A percentile compares a stretch with the other conserved stretches of the same genome.
Evolutionary conservation across 2,113 vertebrate species (phyloP).

Genomic region (Rhinoptilus africanus): DNA sequence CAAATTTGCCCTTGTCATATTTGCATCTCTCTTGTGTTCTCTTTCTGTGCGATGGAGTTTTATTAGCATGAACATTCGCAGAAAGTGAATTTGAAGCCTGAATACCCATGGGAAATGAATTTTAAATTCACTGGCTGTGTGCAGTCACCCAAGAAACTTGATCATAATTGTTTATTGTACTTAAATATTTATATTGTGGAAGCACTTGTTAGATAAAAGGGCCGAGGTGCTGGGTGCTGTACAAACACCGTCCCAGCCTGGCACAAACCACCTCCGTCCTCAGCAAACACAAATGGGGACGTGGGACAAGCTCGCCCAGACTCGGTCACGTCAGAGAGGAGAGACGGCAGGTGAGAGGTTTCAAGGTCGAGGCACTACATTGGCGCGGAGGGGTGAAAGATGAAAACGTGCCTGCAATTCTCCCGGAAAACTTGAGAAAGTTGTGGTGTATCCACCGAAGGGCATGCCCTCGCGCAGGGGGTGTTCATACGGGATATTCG

Average conservation of each 20-base stretch:
- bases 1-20: conserved; percentile 51
- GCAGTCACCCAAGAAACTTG: conserved; percentile 58
- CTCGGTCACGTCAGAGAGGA: accelerated
- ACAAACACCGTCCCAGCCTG: not conserved
- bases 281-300: not conserved
- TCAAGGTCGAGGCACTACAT: not conserved
- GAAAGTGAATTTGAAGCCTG: conserved; percentile 44
- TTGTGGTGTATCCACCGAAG: accelerated
- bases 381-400: not conserved
- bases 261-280: not conserved
- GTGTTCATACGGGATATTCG: accelerated
- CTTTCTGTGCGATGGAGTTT: conserved; percentile 19
- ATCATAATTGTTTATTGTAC: conserved; percentile 64
- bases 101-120: conserved; percentile 44
- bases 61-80: conserved; percentile 46
- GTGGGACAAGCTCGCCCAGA: not conserved
- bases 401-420: accelerated
- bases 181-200: conserved; percentile 58
- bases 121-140: conserved; percentile 36
- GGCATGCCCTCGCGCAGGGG: accelerated
- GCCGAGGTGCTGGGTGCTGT: not conserved
- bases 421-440: accelerated
- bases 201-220: not conserved
- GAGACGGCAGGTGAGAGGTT: not conserved
- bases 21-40: conserved; percentile 51